Evolutionary conservation across 2,113 vertebrate species (phyloP).

Genomic region (Rhinopomastus cyanomelas): DNA sequence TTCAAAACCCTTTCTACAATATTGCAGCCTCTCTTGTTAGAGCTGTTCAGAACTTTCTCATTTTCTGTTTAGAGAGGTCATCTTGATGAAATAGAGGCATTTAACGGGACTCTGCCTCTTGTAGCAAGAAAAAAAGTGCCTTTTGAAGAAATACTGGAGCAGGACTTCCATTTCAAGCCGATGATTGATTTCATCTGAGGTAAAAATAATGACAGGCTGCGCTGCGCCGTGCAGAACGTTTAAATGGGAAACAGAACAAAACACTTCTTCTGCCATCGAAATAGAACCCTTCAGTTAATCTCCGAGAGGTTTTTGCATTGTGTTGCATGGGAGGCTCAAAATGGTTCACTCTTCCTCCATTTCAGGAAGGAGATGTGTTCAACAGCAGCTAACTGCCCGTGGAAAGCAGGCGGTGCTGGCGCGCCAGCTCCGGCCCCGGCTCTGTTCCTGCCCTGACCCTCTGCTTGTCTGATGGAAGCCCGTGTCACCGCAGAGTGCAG

Average conservation of each 20-base stretch:
- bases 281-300: slow-evolving; percentile 1
- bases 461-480: neutral
- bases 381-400: neutral
- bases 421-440: neutral
- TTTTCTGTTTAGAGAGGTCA: neutral
- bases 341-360: slow-evolving; percentile 13
- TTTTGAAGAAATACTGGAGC: neutral
- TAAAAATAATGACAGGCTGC: slow-evolving; percentile 6
- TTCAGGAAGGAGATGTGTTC: neutral
- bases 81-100: neutral
- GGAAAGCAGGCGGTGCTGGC: neutral
- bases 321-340: neutral
- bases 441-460: neutral
- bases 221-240: neutral
- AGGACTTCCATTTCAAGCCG: neutral
- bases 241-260: slow-evolving; percentile 16
- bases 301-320: neutral
- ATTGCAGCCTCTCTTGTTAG: neutral
- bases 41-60: neutral
- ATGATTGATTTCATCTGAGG: slow-evolving; percentile 15
- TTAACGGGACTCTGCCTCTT: neutral
- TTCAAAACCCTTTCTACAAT: neutral
- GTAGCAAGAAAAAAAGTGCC: neutral
- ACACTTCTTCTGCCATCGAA: neutral
- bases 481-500: neutral